phyloP scores from a whole-genome alignment of 1,140 invertebrate genomes.

The Anastrepha obliqua region DNA sequence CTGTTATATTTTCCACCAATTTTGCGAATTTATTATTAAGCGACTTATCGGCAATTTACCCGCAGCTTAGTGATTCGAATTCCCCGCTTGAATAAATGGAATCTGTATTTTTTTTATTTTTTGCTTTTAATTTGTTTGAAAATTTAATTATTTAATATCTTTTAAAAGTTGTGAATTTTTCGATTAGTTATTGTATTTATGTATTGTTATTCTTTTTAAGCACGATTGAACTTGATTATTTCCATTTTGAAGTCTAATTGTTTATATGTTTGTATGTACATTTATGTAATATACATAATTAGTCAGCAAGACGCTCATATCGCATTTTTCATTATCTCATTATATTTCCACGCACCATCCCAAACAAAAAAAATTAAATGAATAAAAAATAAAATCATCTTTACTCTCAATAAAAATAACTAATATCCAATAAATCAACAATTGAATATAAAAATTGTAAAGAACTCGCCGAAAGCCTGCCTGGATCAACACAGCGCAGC shows the following conservation, averaged over 20 bases:
- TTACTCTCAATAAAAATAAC: conserved; percentile 4
- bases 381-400: conserved; percentile 25
- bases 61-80: no score
- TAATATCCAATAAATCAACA: not conserved
- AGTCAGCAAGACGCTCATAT: not conserved
- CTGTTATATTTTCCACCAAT: no score
- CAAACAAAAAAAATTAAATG: conserved; percentile 33
- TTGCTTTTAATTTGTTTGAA: no score
- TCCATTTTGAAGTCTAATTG: not conserved
- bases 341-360: conserved; percentile 57
- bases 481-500: conserved; percentile 86
- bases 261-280: not conserved
- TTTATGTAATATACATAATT: not conserved
- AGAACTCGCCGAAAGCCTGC: conserved; percentile 91
- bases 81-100: no score
- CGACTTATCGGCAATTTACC: no score
- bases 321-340: conserved; percentile 55
- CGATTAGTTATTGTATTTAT: no score
- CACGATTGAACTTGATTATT: not conserved
- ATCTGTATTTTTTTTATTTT: no score
- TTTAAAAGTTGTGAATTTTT: no score
- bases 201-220: not conserved
- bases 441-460: conserved; percentile 38
- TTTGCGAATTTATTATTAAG: no score
- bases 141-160: no score